Evolutionary conservation across 2,888 invertebrate species (phyloP).

Genomic region (Nesidiocoris tenuis): DNA sequence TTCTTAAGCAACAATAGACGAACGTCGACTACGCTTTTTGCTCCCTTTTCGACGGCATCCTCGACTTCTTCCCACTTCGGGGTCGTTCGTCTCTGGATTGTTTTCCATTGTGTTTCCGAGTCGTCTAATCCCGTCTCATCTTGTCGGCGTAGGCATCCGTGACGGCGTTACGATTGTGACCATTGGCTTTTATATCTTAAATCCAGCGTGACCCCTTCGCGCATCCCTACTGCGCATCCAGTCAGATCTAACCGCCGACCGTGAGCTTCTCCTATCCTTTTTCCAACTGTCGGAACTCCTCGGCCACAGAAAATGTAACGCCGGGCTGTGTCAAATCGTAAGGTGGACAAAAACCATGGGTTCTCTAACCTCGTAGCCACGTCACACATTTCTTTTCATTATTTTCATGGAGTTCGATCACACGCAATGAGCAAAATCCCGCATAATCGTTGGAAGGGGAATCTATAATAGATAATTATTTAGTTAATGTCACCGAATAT

Average conservation of each 20-base stretch:
- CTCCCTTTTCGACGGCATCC: constrained; percentile 8
- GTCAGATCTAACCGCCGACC: background rate
- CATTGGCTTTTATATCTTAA: constrained; percentile 42
- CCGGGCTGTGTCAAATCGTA: constrained; percentile 31
- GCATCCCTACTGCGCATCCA: background rate
- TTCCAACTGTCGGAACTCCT: constrained; percentile 6
- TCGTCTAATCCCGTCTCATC: constrained; percentile 34
- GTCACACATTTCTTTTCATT: constrained; percentile 30
- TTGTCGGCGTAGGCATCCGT: constrained; percentile 38
- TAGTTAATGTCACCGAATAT: too few relatives aligned
- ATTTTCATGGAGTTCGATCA: too few relatives aligned
- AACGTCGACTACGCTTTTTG: constrained; percentile 3
- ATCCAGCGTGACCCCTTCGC: constrained; percentile 32
- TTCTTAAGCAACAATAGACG: constrained; percentile 14
- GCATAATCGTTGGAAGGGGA: too few relatives aligned
- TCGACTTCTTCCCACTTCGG: constrained; percentile 5
- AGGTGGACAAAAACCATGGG: constrained; percentile 42
- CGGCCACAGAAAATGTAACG: background rate
- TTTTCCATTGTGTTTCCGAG: constrained; percentile 41
- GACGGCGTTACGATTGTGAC: constrained; percentile 42
- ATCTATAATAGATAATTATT: too few relatives aligned
- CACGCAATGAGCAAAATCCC: too few relatives aligned
- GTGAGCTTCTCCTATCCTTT: constrained; percentile 4
- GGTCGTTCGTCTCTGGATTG: constrained; percentile 30
- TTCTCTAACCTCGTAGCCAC: constrained; percentile 35